Evolutionary conservation across 2,113 vertebrate genomes (phyloP), one percentile per base, ranked within the genome.

Genomic region (Bujurquina vittata): DNA sequence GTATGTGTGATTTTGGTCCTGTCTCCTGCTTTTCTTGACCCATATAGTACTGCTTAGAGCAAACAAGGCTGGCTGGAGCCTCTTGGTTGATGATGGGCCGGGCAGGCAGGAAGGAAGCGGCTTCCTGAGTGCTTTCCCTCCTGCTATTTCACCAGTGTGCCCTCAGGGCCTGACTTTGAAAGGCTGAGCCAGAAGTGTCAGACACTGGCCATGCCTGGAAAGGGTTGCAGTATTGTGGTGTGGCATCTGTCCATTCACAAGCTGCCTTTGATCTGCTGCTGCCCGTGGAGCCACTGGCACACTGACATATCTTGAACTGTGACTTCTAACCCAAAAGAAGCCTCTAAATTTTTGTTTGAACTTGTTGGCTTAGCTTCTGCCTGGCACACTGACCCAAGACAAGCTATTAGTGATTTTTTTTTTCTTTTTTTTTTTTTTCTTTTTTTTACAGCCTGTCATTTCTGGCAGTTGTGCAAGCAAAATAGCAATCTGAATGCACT

Each of bases 31-130:
- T 91, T 89, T 93, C 84, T 89, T 90, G 56, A 86, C 55, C 69
- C 84, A 92, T 93, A 74, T 90, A 77, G 91, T 33, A 37, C 87
- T 80, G 84, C 87, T 92, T 62, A 18, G 81, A 74, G 59, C 6
- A 73, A 58, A 60, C 46, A 20, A 43, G 49, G 40, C 46, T 79
- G 23, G 46, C 62, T 83, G 84, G 73, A 88, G 86, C 77, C 72
- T 67, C 74, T 80, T 3, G 40, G 67, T 55, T 74, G 85, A 80
- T 37, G 74, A 87, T 85, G 84, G 84, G 78, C 76, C 2, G 72
- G 91, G 76, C 29, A 87, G 95, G 96, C 31, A 87, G 95, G 96
- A 95, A 96, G 96, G 96, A 96, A 96, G 94, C 69, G 6, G 85
- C 92, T 96, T 96, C 95, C 95, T 95, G 91, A 87, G 94, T 81